Base-by-base conservation (phyloP, 2,113 vertebrate species). In the Laticauda laticaudata region DNA sequence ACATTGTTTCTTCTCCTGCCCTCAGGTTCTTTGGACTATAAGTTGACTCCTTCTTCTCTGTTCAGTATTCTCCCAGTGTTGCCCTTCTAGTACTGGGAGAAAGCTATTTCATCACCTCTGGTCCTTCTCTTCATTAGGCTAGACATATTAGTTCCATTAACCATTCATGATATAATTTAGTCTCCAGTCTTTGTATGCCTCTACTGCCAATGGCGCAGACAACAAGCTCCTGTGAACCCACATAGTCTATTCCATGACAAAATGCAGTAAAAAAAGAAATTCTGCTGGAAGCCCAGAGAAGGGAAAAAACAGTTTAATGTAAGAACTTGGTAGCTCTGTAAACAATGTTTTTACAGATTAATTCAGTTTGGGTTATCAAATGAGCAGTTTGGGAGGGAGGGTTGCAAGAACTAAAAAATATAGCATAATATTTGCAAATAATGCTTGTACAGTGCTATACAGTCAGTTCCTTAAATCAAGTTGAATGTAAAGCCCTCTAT, bases 401-500 rank as follows among this genome's bases (percentile, higher is more conserved):
- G 69, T 93, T 69, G 34, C 59, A 7, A 93, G 61, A 88, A 20
- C 89, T 92, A 93, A 95, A 95, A 3, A 93, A 91, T 56, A 91
- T 91, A 86, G 45, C 0, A 0, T 92, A 81, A 12, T 93, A 92
- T 55, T 91, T 91, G 61, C 86, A 15, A 14, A 59, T 88, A 0
- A 0, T 26, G 23, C 57, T 0, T 95, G n/a, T 15, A 12, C 57
- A 56, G 3, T 61, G 0, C 87, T 9, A 1, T 34, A 39, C 2
- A 93, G 86, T 61, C 89, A 43, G 11, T 90, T 86, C 61, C 93
- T 93, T 90, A 54, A 48, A 92, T 93, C 54, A 39, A 26, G 88
- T 53, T 91, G 59, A 94, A 55, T 64, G 69, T 92, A 88, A 94
- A 96, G 94, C n/a, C 51, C 69, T 96, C 93, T 93, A 24, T 89